phyloP scores from a whole-genome alignment of 2,888 invertebrate species.

The Cloeon dipterum region DNA sequence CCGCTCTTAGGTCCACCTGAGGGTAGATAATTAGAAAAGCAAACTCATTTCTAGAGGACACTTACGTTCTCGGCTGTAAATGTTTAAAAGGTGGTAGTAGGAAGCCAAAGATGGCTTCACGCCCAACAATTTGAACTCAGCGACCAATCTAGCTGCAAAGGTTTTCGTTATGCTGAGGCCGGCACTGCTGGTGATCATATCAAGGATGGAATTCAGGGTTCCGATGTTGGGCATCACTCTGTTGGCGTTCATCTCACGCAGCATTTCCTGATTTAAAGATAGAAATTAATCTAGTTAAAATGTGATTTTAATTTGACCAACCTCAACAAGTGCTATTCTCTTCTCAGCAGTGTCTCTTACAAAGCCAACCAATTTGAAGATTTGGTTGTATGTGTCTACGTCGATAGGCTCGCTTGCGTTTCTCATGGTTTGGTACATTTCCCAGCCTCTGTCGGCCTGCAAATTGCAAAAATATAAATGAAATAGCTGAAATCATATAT shows the following conservation, averaged over 20 bases:
- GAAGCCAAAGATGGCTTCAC: conserved; percentile 52
- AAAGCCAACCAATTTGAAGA: no score
- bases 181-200: conserved; percentile 23
- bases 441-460: conserved; percentile 10
- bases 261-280: conserved; percentile 24
- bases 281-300: conserved; percentile 33
- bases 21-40: conserved; percentile 6
- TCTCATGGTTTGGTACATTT: conserved; percentile 8
- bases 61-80: conserved; percentile 48
- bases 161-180: conserved; percentile 19
- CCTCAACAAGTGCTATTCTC: no score
- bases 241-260: conserved; percentile 33
- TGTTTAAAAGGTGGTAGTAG: conserved; percentile 45
- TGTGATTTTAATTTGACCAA: no score
- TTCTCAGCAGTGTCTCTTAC: no score
- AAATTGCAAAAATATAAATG: no score
- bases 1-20: conserved; percentile 35
- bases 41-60: conserved; percentile 8
- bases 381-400: no score
- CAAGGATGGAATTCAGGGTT: conserved; percentile 40
- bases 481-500: no score
- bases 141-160: conserved; percentile 24
- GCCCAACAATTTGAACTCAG: conserved; percentile 39
- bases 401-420: neutral
- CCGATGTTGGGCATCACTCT: conserved; percentile 33